Percentiles rank a stretch among this genome's conserved stretches.
Evolutionary conservation across 1,140 invertebrate species (phyloP).

Genomic region (Pristionchus pacificus): DNA sequence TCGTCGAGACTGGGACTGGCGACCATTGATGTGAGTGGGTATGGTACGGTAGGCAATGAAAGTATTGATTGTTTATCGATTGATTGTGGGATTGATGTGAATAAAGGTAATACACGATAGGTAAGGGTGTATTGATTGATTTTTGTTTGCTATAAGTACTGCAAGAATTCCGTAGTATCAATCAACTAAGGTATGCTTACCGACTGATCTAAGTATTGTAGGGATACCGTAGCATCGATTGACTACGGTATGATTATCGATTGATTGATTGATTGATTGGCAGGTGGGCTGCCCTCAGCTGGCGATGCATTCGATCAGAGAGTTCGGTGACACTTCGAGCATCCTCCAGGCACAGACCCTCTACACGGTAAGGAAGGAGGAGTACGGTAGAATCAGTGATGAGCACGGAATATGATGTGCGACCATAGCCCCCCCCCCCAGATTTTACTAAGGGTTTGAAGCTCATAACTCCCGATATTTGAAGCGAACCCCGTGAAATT

Average conservation of each 20-base stretch:
- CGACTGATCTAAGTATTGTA: too few species aligned
- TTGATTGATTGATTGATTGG: too few species aligned
- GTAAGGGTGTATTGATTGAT: too few species aligned
- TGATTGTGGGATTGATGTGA: too few species aligned
- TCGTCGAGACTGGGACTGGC: constrained; percentile 60
- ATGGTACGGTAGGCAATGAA: background rate
- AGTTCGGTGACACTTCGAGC: constrained; percentile 59
- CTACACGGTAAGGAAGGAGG: constrained; percentile 22
- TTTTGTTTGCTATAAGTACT: too few species aligned
- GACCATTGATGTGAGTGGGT: constrained; percentile 56
- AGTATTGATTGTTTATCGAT: background rate
- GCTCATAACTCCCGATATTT: background rate
- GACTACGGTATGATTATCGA: too few species aligned
- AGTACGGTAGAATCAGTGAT: background rate
- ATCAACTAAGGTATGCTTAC: too few species aligned
- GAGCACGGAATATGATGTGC: background rate
- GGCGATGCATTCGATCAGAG: constrained; percentile 62
- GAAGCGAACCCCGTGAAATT: background rate
- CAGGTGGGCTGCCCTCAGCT: constrained; percentile 59
- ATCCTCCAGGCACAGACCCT: constrained; percentile 36
- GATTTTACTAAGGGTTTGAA: background rate
- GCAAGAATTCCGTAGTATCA: too few species aligned
- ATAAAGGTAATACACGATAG: too few species aligned
- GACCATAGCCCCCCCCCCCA: too few species aligned
- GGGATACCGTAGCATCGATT: too few species aligned